Percentiles rank a stretch among this genome's conserved stretches.
Evolutionary conservation across 2,113 vertebrate species (phyloP).

Genomic region (Ornithorhynchus anatinus): DNA sequence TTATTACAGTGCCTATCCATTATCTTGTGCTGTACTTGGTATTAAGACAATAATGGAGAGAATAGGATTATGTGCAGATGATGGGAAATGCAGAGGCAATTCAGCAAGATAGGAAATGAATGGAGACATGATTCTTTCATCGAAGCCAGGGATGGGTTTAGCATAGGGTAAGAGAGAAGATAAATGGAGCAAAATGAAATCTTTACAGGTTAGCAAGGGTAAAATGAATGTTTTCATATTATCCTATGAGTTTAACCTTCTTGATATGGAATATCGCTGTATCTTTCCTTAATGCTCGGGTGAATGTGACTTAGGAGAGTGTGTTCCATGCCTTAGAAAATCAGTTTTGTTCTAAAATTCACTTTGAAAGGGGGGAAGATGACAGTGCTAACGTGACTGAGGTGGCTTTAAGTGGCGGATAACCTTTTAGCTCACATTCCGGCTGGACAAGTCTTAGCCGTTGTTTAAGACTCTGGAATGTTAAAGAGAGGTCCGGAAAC

Average conservation of each 20-base stretch:
- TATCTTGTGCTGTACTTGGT: conserved; percentile 90
- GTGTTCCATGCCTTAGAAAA: conserved; percentile 48
- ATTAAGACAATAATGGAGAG: conserved; percentile 93
- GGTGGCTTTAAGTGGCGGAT: conserved; percentile 19
- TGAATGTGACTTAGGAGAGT: conserved; percentile 34
- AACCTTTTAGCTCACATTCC: conserved; percentile 52
- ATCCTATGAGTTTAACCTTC: conserved; percentile 73
- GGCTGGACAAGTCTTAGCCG: conserved; percentile 10
- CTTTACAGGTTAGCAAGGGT: conserved; percentile 69
- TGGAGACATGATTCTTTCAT: conserved; percentile 80
- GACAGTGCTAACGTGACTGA: conserved; percentile 23
- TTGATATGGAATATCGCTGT: conserved; percentile 48
- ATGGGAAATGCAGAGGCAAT: conserved; percentile 84
- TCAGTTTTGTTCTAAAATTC: neutral
- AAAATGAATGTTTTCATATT: conserved; percentile 72
- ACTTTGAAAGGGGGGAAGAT: conserved; percentile 18
- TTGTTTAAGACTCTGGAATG: conserved; percentile 21
- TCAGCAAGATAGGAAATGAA: conserved; percentile 84
- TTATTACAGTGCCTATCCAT: conserved; percentile 90
- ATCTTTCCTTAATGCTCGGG: conserved; percentile 49
- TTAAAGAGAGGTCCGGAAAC: neutral
- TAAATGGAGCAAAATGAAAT: conserved; percentile 77
- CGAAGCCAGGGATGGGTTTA: conserved; percentile 68
- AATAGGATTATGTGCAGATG: conserved; percentile 87
- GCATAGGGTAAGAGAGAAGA: conserved; percentile 73